Evolutionary conservation across 2,888 invertebrate species (phyloP), one percentile per base, ranked within the genome.

Genomic region (Malthinus seriepunctatus): DNA sequence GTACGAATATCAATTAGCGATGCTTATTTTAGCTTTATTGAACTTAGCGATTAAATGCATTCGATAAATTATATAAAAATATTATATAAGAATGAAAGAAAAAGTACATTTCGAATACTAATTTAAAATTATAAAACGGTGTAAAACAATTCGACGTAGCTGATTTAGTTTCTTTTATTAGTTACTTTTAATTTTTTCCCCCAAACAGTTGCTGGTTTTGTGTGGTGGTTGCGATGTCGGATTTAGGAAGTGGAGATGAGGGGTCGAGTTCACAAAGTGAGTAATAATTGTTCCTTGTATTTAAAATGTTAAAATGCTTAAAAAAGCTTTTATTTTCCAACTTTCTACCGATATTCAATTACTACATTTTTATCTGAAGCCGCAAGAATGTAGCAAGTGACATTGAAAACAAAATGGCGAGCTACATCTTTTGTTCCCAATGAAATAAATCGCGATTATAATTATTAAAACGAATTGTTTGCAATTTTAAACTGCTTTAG

Each of bases 221-320:
- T 66, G 71, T 75, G 77, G 69, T 66, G 67, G 66, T 82, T 84
- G 80, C 78, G 78, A 88, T 88, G 88, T 88, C 88, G 84, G 88
- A 88, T 85, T 85, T 87, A 84, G 88, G 88, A 82, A 88, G 88
- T 82, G 88, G 87, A 79, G 88, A 88, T 86, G 88, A 88, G 81
- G 88, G 87, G 80, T 85, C 86, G 82, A 86, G 87, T 84, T 87
- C 87, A 84, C 87, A 88, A 86, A 88, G 88, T 88, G 86, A 84
- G 88, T 87, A 81, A 42, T 14, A 42, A 42, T n/a, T 42, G 39
- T 37, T 46, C 15, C 46, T 31, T 10, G n/a, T 32, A 32, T 46
- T n/a, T 46, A 31, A 11, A 31, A 15, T 31, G 32, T 46, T 46
- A 32, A 46, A 35, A 10, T 2, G n/a, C 8, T 46, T 10, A 31